Conservation (phyloP, 2,113 vertebrate species). For the Capreolus pygargus region DNA sequence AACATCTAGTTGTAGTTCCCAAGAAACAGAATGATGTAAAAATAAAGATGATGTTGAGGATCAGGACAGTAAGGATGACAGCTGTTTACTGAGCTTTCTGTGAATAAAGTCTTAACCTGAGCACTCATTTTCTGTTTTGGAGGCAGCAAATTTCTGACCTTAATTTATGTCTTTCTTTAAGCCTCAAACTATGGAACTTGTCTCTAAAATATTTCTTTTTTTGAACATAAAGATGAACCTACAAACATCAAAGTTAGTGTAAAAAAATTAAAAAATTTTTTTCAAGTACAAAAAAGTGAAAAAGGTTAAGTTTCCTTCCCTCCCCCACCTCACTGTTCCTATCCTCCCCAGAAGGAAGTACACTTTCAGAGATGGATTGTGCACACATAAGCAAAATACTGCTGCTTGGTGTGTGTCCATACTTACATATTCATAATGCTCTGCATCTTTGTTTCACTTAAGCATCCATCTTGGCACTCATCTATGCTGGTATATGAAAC, state of each 20-base stretch:
- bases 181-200: neutral
- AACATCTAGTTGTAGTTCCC: neutral
- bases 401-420: neutral
- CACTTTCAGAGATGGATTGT: neutral
- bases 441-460: neutral
- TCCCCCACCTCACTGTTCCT: neutral
- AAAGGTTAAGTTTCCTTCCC: neutral
- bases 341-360: neutral
- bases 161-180: neutral
- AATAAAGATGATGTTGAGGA: neutral
- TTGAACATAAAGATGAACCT: neutral
- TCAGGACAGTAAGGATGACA: neutral
- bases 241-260: neutral
- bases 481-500: neutral
- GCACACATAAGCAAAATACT: neutral
- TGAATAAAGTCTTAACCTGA: neutral
- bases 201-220: neutral
- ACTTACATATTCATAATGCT: fast-evolving
- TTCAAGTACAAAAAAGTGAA: neutral
- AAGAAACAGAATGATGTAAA: neutral
- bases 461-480: neutral
- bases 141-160: neutral
- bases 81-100: neutral
- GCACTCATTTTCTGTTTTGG: neutral
- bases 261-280: neutral